Conservation (phyloP, 2,797 vertebrate species). For the Acipenser transmontanus region DNA sequence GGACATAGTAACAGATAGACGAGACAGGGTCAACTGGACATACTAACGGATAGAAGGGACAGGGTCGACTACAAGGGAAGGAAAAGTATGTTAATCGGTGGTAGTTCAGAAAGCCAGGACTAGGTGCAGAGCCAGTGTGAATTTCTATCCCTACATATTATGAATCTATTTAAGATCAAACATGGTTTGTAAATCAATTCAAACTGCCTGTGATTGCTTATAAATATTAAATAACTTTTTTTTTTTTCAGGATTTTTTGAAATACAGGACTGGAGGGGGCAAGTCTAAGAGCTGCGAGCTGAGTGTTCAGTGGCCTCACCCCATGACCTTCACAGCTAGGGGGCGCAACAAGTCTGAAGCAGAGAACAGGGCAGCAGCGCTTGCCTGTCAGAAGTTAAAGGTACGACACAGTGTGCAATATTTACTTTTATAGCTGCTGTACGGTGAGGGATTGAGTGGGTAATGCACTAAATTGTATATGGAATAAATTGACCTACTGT, state of each 20-base stretch:
- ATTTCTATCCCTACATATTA: neutral
- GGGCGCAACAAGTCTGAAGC: slow-evolving; percentile 67
- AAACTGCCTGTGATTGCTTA: too few species aligned
- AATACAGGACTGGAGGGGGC: slow-evolving; percentile 67
- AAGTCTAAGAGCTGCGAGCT: slow-evolving; percentile 77
- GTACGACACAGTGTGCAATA: slow-evolving; percentile 37
- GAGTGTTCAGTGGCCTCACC: slow-evolving; percentile 77
- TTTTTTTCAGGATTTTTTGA: slow-evolving; percentile 62
- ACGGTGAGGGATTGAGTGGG: neutral
- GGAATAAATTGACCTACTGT: neutral
- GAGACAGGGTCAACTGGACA: neutral
- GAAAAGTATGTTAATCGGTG: too few species aligned
- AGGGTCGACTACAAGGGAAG: too few species aligned
- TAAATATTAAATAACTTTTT: neutral
- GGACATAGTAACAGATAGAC: neutral
- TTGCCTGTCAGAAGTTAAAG: slow-evolving; percentile 88
- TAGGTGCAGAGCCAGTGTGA: neutral
- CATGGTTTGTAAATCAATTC: neutral
- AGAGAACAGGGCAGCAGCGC: slow-evolving; percentile 74
- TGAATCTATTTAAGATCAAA: neutral
- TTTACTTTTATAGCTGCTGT: neutral
- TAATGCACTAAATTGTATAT: neutral
- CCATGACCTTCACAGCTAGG: slow-evolving; percentile 76
- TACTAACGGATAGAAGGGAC: neutral
- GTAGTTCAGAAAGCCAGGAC: too few species aligned